Base-by-base conservation (phyloP, 2,888 invertebrate genomes). In the Drosophila tanythrix region DNA sequence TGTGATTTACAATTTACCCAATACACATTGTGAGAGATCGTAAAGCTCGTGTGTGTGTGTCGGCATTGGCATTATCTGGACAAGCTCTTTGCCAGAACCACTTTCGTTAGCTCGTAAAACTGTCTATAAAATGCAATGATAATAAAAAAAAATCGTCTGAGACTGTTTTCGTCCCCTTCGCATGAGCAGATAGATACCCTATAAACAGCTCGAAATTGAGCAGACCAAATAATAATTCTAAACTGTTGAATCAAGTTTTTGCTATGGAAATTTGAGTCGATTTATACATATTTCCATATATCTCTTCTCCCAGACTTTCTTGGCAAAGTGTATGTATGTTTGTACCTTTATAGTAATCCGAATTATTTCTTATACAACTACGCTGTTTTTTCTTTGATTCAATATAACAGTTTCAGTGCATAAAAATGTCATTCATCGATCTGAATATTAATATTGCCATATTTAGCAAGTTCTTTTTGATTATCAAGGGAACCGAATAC, bases 101-200 rank as follows among this genome's bases (percentile, higher is more conserved):
- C 90, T 87, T 87, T 87, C 90, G 90, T 86, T 88, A 80, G 83
- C 83, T 87, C 89, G 87, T 87, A 87, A 87, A 90, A 83, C 79
- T 83, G 87, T 88, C 87, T 83, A 90, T 90, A 88, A 87, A 90
- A 83, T 73, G 90, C 90, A 86, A 87, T 88, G 89, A 90, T 90
- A 87, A 87, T 87, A 87, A 87, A 89, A 84, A 74, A 66, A 66
- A 72, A 31, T 3, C 21, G 21, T 3, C 15, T 18, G 27, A n/a
- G 27, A 2, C 13, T n/a, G 13, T 18, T 7, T 15, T 11, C 5
- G 4, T 43, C 13, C n/a, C 43, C 29, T 21, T 15, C 10, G 21
- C 21, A 25, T 43, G 11, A 15, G 29, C 13, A 11, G 15, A 57
- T 15, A 43, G 31, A 57, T 57, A 43, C 40, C 43, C 57, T 56